A percentile compares a stretch with the other conserved stretches of the same genome.
Evolutionary conservation across 1,140 invertebrate genomes (phyloP).

Genomic region (Drosophila auraria): DNA sequence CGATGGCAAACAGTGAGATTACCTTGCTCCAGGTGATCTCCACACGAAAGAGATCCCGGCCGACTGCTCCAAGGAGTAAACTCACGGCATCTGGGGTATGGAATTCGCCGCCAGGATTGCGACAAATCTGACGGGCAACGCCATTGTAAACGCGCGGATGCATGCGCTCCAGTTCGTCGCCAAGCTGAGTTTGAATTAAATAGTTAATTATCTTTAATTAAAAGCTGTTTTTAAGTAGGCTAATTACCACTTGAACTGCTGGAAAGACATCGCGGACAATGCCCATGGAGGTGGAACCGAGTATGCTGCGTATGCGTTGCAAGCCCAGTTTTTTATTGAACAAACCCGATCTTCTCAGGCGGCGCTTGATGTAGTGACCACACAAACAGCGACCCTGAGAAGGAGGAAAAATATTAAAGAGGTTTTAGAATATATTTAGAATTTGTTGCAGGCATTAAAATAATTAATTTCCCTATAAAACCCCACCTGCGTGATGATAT

Average conservation of each 20-base stretch:
- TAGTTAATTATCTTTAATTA: neutral
- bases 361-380: conserved; percentile 88
- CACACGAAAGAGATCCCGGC: conserved; percentile 87
- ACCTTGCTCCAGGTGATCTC: conserved; percentile 90
- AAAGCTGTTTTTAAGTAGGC: too few species aligned
- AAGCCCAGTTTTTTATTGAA: conserved; percentile 90
- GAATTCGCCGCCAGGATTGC: conserved; percentile 85
- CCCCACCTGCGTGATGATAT: conserved; percentile 86
- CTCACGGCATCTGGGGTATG: conserved; percentile 85
- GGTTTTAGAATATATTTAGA: too few species aligned
- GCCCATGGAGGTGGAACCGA: conserved; percentile 86
- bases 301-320: conserved; percentile 88
- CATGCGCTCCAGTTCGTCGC: conserved; percentile 88
- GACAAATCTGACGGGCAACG: conserved; percentile 87
- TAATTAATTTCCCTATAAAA: too few species aligned
- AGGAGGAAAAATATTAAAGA: too few species aligned
- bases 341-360: conserved; percentile 88
- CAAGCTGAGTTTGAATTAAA: conserved; percentile 79
- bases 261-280: conserved; percentile 88
- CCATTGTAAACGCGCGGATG: conserved; percentile 88
- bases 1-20: conserved; percentile 89
- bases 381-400: conserved; percentile 87
- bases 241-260: conserved; percentile 83
- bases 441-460: too few species aligned
- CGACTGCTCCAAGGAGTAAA: conserved; percentile 87